phyloP scores from a whole-genome alignment of 2,113 vertebrate species.

The Syngnathus floridae region DNA sequence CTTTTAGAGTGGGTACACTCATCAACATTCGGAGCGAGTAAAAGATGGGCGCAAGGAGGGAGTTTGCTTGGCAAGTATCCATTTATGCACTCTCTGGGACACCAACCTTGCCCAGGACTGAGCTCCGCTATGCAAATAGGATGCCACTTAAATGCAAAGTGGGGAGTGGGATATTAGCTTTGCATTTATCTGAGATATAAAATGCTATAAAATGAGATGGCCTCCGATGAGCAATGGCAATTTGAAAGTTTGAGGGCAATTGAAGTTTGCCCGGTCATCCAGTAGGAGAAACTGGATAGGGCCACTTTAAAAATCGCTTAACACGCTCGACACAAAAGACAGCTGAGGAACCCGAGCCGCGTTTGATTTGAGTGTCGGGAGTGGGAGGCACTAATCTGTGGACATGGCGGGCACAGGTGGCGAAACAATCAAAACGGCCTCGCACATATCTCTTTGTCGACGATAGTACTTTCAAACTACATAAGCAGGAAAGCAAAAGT shows the following conservation, averaged over 20 bases:
- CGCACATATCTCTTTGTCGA: constrained; percentile 20
- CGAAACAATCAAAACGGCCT: constrained; percentile 71
- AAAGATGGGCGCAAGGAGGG: constrained; percentile 11
- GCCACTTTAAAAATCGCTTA: constrained; percentile 68
- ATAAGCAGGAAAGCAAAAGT: constrained; percentile 17
- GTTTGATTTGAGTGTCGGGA: constrained; percentile 62
- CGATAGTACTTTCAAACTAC: constrained; percentile 2
- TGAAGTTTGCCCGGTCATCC: constrained; percentile 36
- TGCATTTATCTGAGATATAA: constrained; percentile 23
- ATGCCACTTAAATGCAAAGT: constrained; percentile 48
- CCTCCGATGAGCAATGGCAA: background rate
- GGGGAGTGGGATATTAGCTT: constrained; percentile 46
- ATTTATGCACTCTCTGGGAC: constrained; percentile 62
- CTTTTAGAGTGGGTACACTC: constrained; percentile 69
- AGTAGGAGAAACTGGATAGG: constrained; percentile 63
- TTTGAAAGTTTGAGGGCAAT: constrained; percentile 28
- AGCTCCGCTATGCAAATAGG: constrained; percentile 56
- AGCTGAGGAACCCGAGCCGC: constrained; percentile 61
- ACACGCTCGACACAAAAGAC: constrained; percentile 68
- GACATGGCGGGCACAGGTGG: constrained; percentile 69
- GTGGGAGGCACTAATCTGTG: constrained; percentile 65
- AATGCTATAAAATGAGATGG: background rate
- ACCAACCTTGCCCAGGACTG: constrained; percentile 16
- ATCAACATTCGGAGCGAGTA: constrained; percentile 29
- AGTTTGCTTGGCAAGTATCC: constrained; percentile 54